A percentile compares a stretch with the other conserved stretches of the same genome.
phyloP scores from a whole-genome alignment of 2,113 vertebrate species.

The Scortum barcoo region DNA sequence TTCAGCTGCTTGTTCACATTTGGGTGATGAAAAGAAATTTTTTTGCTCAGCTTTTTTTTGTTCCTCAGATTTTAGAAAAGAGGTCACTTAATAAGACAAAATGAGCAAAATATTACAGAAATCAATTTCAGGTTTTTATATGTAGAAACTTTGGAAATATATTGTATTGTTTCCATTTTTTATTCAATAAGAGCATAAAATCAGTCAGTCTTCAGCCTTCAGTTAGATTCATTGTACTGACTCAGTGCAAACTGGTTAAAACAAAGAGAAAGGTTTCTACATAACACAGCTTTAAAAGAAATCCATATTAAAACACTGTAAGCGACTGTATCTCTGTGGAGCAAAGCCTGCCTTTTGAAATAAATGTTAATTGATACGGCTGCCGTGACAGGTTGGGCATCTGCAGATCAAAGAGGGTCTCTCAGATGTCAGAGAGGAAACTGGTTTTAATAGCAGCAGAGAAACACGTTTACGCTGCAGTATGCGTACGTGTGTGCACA shows the following conservation, averaged over 20 bases:
- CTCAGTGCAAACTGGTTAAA: neutral
- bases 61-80: neutral
- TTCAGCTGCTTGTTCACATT: neutral
- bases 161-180: no score
- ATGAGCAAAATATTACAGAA: neutral
- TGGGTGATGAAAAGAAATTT: neutral
- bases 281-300: constrained; percentile 12
- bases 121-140: neutral
- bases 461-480: constrained; percentile 5
- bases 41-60: neutral
- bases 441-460: constrained; percentile 27
- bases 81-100: neutral
- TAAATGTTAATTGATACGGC: constrained; percentile 49
- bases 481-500: constrained; percentile 20
- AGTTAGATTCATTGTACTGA: neutral
- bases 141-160: neutral
- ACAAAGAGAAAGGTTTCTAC: neutral
- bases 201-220: neutral
- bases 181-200: neutral
- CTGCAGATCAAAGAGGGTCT: constrained; percentile 64
- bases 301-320: constrained; percentile 31
- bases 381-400: constrained; percentile 63
- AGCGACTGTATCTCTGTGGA: constrained; percentile 4
- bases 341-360: constrained; percentile 42
- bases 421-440: constrained; percentile 35